Evolutionary conservation across 2,888 invertebrate genomes (phyloP).

Genomic region (Cheiracanthium punctorium): DNA sequence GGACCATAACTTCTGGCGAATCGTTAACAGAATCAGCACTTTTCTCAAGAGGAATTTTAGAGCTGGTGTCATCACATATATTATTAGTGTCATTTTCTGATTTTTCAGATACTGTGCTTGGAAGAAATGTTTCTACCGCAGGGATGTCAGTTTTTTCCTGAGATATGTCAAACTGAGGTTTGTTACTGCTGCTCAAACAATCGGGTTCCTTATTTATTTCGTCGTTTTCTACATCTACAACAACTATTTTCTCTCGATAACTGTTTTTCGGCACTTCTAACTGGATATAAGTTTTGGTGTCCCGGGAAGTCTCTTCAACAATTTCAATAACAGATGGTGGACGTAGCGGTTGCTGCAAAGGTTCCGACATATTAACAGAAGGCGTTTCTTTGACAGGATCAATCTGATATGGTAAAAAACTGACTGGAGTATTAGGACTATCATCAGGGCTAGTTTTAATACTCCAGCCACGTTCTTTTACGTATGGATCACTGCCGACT

Average conservation of each 20-base stretch:
- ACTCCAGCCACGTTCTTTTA: conserved; percentile 35
- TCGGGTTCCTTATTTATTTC: conserved; percentile 45
- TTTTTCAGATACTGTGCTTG: not conserved
- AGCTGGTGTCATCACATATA: not conserved
- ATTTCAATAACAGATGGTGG: conserved; percentile 57
- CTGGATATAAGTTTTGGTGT: conserved; percentile 62
- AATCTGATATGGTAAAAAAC: conserved; percentile 14
- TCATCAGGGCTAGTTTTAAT: conserved; percentile 24
- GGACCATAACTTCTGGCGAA: conserved; percentile 32
- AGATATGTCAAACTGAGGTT: not conserved
- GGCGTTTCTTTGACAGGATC: conserved; percentile 27
- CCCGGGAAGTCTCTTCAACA: conserved; percentile 45
- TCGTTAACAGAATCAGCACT: not conserved
- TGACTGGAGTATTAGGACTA: not conserved
- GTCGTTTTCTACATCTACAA: conserved; percentile 64
- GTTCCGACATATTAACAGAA: not conserved
- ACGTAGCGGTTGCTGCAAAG: conserved; percentile 22
- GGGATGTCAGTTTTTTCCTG: conserved; percentile 9
- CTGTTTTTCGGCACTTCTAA: conserved; percentile 61
- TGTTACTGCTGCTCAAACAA: not conserved
- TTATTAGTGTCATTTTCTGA: not conserved
- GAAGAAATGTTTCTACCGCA: not conserved
- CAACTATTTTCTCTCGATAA: conserved; percentile 59
- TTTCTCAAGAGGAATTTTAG: not conserved
- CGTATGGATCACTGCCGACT: conserved; percentile 9